These are phyloP conservation scores for Liolophura sinensis DNA, from an alignment of 1,140 invertebrate genomes.

Conservation along the genomic window DNA sequence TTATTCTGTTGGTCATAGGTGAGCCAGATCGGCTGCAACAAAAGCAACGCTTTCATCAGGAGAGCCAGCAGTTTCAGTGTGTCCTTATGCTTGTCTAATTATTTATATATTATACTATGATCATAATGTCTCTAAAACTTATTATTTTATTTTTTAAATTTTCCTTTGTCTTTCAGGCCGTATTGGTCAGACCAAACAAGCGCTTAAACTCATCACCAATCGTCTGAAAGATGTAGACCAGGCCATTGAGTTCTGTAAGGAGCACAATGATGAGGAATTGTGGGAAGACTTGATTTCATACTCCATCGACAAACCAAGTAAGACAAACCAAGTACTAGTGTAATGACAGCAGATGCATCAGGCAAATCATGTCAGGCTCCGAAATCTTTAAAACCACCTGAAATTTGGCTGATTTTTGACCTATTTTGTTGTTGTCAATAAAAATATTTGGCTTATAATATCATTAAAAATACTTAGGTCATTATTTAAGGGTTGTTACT, in stretches of 20 bases:
- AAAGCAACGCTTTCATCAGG: no score
- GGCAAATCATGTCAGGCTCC: not conserved
- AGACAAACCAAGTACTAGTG: conserved; percentile 18
- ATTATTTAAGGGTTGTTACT: no score
- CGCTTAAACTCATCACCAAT: conserved; percentile 85
- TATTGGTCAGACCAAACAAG: conserved; percentile 91
- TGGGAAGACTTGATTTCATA: conserved; percentile 94
- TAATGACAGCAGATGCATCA: not conserved
- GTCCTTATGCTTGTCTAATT: no score
- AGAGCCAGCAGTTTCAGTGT: no score
- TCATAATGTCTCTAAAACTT: not conserved
- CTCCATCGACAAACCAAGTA: conserved; percentile 84
- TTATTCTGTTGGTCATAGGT: no score
- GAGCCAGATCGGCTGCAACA: no score
- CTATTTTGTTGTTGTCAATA: not conserved
- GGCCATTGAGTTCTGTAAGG: conserved; percentile 96
- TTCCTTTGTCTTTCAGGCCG: conserved; percentile 63
- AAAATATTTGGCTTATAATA: not conserved
- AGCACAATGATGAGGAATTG: conserved; percentile 85
- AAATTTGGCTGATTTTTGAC: not conserved
- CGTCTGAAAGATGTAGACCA: conserved; percentile 86
- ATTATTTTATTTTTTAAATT: conserved; percentile 7
- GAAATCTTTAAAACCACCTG: no score
- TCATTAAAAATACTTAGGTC: not conserved
- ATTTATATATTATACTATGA: no score